A percentile compares a stretch with the other conserved stretches of the same genome.
Evolutionary conservation across 1,140 invertebrate genomes (phyloP).

Genomic region (Anastrepha obliqua): DNA sequence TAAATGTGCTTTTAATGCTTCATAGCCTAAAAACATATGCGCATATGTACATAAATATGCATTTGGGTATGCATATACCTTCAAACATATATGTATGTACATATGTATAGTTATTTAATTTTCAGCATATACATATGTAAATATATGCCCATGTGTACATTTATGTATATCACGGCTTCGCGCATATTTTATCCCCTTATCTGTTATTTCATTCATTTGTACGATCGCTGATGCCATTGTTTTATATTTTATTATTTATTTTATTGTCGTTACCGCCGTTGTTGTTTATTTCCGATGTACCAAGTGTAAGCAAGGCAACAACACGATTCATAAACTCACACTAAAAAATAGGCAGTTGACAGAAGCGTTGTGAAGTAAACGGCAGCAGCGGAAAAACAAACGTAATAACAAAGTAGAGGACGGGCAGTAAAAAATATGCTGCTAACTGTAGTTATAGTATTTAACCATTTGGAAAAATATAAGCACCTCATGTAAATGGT

Average conservation of each 20-base stretch:
- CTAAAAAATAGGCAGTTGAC: not conserved
- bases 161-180: not conserved
- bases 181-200: conserved; percentile 27
- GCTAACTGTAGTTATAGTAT: conserved; percentile 45
- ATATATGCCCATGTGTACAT: not conserved
- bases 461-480: not conserved
- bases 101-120: not conserved
- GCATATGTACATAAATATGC: not conserved
- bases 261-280: not conserved
- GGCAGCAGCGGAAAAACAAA: not conserved
- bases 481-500: not conserved
- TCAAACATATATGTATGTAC: not conserved
- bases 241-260: conserved; percentile 19
- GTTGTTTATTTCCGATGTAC: conserved; percentile 12
- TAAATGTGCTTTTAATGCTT: not conserved
- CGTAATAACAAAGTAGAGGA: not conserved
- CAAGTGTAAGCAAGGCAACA: not conserved
- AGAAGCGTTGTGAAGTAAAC: not conserved
- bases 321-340: not conserved
- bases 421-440: not conserved
- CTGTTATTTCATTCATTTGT: conserved; percentile 1
- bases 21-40: not conserved
- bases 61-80: not conserved
- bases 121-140: not conserved
- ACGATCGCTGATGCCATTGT: conserved; percentile 34